Conservation (phyloP, 2,797 vertebrate genomes). For the Megalops cyprinoides region DNA sequence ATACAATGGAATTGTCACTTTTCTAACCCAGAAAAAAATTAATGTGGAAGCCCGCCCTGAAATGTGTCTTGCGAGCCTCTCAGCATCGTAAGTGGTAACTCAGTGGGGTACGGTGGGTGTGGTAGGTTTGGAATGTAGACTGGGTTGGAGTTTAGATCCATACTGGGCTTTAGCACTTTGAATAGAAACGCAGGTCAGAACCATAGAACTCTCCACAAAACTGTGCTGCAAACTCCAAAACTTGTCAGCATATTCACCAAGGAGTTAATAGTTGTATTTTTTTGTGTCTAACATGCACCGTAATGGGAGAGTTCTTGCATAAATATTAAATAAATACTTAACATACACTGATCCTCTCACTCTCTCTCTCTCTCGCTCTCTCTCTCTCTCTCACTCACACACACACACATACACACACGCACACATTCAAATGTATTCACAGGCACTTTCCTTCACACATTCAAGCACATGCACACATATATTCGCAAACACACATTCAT, state of each 20-base stretch:
- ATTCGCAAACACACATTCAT: slow-evolving; percentile 51
- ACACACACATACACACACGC: slow-evolving; percentile 53
- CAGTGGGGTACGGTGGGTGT: slow-evolving; percentile 25
- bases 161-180: slow-evolving; percentile 21
- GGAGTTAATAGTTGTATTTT: not conserved
- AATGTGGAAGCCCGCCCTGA: not conserved
- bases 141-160: slow-evolving; percentile 34
- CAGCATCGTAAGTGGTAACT: not conserved
- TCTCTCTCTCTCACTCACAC: slow-evolving; percentile 5
- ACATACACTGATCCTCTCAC: slow-evolving; percentile 22
- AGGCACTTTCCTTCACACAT: slow-evolving; percentile 45
- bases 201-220: slow-evolving; percentile 27
- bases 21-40: not conserved
- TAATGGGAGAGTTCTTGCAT: not conserved
- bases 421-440: slow-evolving; percentile 64
- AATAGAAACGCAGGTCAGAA: slow-evolving; percentile 13
- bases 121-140: slow-evolving; percentile 16
- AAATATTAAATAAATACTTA: slow-evolving; percentile 19
- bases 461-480: slow-evolving; percentile 27
- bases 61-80: not conserved
- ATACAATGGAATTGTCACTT: not conserved
- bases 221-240: slow-evolving; percentile 22
- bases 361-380: too few relatives aligned
- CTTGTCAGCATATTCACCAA: slow-evolving; percentile 20
- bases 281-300: slow-evolving; percentile 11